These are phyloP conservation scores for Steinernema hermaphroditum DNA, from an alignment of 2,888 invertebrate species.

Conservation along the genomic window DNA sequence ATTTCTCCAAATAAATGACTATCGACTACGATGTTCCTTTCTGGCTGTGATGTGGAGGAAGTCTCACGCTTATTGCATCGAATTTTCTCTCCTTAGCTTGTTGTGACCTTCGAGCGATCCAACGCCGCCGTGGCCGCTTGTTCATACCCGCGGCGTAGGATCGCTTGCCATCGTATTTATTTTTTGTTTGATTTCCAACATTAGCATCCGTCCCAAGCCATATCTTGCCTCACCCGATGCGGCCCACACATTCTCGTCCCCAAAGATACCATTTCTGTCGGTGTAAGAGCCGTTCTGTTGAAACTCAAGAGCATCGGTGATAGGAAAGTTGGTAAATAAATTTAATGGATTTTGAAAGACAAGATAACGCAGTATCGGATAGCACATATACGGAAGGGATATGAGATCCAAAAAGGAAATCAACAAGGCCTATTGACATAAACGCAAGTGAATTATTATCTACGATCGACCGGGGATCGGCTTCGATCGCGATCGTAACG, in stretches of 20 bases:
- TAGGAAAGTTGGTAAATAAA: too few relatives aligned
- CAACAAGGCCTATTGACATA: too few relatives aligned
- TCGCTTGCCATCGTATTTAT: not conserved
- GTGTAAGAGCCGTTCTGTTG: too few relatives aligned
- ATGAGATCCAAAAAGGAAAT: too few relatives aligned
- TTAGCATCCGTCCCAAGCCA: not conserved
- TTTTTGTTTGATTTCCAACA: constrained; percentile 19
- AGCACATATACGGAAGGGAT: too few relatives aligned
- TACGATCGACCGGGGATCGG: constrained; percentile 44
- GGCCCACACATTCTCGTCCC: too few relatives aligned
- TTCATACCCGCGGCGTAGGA: not conserved
- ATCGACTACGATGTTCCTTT: not conserved
- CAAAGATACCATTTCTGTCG: too few relatives aligned
- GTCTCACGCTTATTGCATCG: constrained; percentile 23
- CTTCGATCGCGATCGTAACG: constrained; percentile 50
- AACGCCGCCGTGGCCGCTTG: not conserved
- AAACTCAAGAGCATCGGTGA: too few relatives aligned
- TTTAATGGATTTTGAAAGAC: too few relatives aligned
- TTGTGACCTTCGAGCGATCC: constrained; percentile 3
- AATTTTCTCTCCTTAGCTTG: constrained; percentile 20
- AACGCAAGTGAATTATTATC: not conserved
- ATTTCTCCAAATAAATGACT: constrained; percentile 12
- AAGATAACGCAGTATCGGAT: too few relatives aligned
- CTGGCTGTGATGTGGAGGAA: constrained; percentile 11
- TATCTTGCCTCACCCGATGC: not conserved